These are phyloP conservation scores for Planiliza haematocheilus DNA, from an alignment of 2,113 vertebrate genomes.

Conservation along the genomic window DNA sequence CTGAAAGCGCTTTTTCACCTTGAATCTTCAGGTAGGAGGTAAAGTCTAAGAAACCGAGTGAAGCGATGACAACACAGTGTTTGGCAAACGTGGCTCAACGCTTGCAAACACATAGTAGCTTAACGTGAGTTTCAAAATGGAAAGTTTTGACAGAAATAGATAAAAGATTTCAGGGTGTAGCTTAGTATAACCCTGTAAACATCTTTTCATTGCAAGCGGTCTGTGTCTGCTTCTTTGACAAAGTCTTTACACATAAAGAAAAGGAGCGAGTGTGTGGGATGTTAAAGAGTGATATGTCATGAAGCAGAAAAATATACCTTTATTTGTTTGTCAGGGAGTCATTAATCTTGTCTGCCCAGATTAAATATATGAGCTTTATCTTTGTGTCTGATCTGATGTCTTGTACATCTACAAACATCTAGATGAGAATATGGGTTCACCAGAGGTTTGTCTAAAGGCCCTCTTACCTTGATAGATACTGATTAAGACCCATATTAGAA, in stretches of 20 bases:
- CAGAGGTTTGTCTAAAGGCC: not conserved
- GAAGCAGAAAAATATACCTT: not conserved
- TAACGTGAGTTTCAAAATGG: not conserved
- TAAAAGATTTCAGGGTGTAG: conserved; percentile 57
- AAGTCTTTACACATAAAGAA: no score
- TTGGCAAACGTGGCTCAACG: conserved; percentile 12
- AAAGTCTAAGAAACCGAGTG: not conserved
- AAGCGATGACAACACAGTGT: not conserved
- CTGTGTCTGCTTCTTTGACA: conserved; percentile 2
- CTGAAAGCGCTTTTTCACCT: no score
- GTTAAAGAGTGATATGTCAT: not conserved
- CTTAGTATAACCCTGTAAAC: conserved; percentile 38
- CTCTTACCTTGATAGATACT: conserved; percentile 98
- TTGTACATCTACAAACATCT: not conserved
- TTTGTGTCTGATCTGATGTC: not conserved
- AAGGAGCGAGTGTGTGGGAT: conserved; percentile 45
- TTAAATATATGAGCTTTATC: not conserved
- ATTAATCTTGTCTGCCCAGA: conserved; percentile 9
- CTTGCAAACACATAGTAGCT: conserved; percentile 1
- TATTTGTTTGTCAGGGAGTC: not conserved
- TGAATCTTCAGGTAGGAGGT: not conserved
- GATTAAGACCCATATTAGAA: conserved; percentile 97
- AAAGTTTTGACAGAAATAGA: conserved; percentile 36
- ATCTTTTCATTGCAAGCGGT: conserved; percentile 63
- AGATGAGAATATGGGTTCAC: not conserved